A percentile compares a stretch with the other conserved stretches of the same genome.
These are phyloP conservation scores for Lordiphosa collinella DNA, from an alignment of 1,140 invertebrate species.

Conservation along the genomic window DNA sequence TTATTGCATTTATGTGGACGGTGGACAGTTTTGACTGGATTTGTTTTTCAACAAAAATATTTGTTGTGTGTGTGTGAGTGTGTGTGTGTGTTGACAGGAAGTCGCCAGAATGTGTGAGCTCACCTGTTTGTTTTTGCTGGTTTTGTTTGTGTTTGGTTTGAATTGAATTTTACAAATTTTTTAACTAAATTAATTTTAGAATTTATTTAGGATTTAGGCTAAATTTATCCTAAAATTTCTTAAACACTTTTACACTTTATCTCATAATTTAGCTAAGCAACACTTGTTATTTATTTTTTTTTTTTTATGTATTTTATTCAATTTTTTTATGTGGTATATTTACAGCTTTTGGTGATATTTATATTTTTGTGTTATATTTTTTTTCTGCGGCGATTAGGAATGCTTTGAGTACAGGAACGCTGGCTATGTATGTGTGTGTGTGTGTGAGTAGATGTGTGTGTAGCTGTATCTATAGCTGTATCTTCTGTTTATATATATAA, in stretches of 20 bases:
- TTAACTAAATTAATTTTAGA: slow-evolving; percentile 25
- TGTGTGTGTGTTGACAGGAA: slow-evolving; percentile 63
- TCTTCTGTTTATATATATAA: slow-evolving; percentile 24
- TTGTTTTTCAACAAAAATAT: slow-evolving; percentile 36
- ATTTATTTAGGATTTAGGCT: slow-evolving; percentile 70
- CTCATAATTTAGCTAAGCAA: slow-evolving; percentile 56
- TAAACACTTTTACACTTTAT: slow-evolving; percentile 29
- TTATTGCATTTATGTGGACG: slow-evolving; percentile 68
- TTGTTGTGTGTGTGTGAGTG: slow-evolving; percentile 20
- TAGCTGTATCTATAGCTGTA: slow-evolving; percentile 13
- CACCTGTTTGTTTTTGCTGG: slow-evolving; percentile 32
- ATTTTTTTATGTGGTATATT: slow-evolving; percentile 35
- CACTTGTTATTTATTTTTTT: slow-evolving; percentile 24
- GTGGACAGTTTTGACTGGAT: slow-evolving; percentile 57
- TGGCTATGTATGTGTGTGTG: slow-evolving; percentile 46
- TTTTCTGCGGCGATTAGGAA: slow-evolving; percentile 57
- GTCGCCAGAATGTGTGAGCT: slow-evolving; percentile 54
- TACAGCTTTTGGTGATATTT: slow-evolving; percentile 32
- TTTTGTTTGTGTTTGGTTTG: slow-evolving; percentile 10
- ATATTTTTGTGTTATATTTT: slow-evolving; percentile 20
- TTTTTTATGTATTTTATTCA: slow-evolving; percentile 11
- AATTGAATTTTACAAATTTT: slow-evolving; percentile 2
- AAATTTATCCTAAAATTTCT: slow-evolving; percentile 48
- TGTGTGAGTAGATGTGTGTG: slow-evolving; percentile 16
- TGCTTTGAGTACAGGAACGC: slow-evolving; percentile 75